Base-by-base conservation (phyloP, 2,888 invertebrate species). In the Papilio demoleus region DNA sequence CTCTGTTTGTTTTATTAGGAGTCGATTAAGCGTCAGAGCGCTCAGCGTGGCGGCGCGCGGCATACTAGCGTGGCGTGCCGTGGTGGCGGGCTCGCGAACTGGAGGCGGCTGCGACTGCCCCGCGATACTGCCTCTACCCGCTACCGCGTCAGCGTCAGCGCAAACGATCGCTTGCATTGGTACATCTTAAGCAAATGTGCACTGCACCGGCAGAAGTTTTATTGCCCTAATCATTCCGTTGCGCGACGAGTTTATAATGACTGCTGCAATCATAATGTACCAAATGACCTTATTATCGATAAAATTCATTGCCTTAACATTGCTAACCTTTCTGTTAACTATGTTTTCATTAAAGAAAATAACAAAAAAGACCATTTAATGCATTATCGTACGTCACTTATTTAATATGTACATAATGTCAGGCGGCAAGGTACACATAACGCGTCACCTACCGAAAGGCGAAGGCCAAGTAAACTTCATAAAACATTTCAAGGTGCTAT, bases 1-100 rank as follows among this genome's bases (percentile, higher is more conserved):
- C 76, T 77, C 76, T 70, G 88, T 90, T 90, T 90, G 88, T 88
- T 90, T 90, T 88, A 81, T 78, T 73, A 75, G 67, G 71, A 70
- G 73, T 70, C 73, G 70, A 77, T 67, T 76, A 56, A 60, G 50
- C 59, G 67, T 61, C 68, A 62, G 74, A 75, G 66, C 64, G 68
- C 76, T 84, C 87, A 72, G 79, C 83, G 81, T 85, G 86, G 87
- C 81, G 84, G 78, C 77, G 78, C 75, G 80, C 76, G 76, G 78
- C 82, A 79, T 73, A 90, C 90, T 90, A 82, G 75, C 76, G 65
- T 45, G 70, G 70, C 47, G 22, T 47, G 47, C 70, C 63, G 56
- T 61, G 47, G 24, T 50, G 45, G 38, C 40, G 60, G 27, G 22
- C 42, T 42, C 70, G 70, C 70, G 61, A 36, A 69, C 59, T 61